Percentiles rank a stretch among this genome's conserved stretches.
Evolutionary conservation across 92 coral and sea anemone species (phyloP).

Genomic region (Actinostola sp.): DNA sequence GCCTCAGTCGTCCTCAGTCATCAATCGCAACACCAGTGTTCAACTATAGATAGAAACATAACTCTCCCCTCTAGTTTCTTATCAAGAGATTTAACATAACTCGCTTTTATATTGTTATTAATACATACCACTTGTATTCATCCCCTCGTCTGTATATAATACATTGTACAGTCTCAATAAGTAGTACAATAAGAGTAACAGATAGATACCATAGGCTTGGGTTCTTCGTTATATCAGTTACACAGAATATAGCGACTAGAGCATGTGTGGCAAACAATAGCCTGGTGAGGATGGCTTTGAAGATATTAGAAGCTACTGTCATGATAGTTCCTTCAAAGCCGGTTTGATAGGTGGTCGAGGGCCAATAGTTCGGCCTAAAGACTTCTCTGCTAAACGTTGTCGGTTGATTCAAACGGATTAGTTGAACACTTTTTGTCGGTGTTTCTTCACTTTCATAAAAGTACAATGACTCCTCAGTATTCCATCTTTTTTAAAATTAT

Average conservation of each 20-base stretch:
- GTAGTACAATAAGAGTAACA: slow-evolving; percentile 65
- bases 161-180: slow-evolving; percentile 74
- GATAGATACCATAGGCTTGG: slow-evolving; percentile 71
- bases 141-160: slow-evolving; percentile 76
- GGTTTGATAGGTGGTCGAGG: no score
- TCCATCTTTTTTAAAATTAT: no score
- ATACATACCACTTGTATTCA: slow-evolving; percentile 92
- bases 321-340: background rate
- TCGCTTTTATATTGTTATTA: background rate
- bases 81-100: background rate
- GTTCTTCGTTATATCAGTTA: slow-evolving; percentile 64
- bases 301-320: slow-evolving; percentile 62
- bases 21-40: no score
- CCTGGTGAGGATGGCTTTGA: slow-evolving; percentile 84
- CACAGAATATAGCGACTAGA: slow-evolving; percentile 83
- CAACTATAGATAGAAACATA: no score
- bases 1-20: no score
- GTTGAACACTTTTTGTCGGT: no score
- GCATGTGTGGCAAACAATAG: slow-evolving; percentile 78
- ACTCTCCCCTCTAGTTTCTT: background rate
- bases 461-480: no score
- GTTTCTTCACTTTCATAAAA: no score
- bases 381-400: background rate
- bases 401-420: no score
- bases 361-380: background rate